phyloP scores from a whole-genome alignment of 2,113 vertebrate genomes.

The Phaethornis superciliosus region DNA sequence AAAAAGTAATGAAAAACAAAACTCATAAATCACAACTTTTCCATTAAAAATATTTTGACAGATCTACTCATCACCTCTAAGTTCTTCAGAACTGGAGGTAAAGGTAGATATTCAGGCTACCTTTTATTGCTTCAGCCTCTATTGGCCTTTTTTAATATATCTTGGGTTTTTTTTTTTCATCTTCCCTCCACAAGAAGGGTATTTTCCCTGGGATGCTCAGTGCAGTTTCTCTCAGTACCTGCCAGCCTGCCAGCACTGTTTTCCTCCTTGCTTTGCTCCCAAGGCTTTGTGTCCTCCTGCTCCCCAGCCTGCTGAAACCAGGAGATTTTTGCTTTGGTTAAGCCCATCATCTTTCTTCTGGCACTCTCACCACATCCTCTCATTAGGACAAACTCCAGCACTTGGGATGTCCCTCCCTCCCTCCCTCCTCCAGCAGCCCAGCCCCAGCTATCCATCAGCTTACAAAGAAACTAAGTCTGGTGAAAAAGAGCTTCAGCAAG shows the following conservation, averaged over 20 bases:
- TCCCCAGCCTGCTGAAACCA: rapidly evolving
- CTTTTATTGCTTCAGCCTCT: constrained; percentile 54
- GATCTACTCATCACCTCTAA: constrained; percentile 31
- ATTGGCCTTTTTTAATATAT: constrained; percentile 3
- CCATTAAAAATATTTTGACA: constrained; percentile 53
- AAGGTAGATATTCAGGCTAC: constrained; percentile 43
- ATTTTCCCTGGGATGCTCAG: background rate
- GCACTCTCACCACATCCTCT: background rate
- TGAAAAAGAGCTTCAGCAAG: background rate
- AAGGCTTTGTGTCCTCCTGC: background rate
- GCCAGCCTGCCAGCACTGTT: background rate
- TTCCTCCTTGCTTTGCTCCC: background rate
- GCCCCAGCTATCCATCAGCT: background rate
- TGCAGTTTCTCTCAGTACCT: background rate
- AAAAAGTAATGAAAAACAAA: background rate
- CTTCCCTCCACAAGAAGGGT: background rate
- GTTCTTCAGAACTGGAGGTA: background rate
- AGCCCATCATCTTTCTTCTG: background rate
- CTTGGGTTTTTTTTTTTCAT: background rate
- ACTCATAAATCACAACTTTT: constrained; percentile 46
- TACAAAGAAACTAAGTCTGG: background rate
- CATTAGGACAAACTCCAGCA: no score
- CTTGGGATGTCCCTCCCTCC: no score
- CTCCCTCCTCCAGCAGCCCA: background rate
- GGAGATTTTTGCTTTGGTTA: background rate